Evolutionary conservation across 2,113 vertebrate species (phyloP).

Genomic region (Boleophthalmus pectinirostris): DNA sequence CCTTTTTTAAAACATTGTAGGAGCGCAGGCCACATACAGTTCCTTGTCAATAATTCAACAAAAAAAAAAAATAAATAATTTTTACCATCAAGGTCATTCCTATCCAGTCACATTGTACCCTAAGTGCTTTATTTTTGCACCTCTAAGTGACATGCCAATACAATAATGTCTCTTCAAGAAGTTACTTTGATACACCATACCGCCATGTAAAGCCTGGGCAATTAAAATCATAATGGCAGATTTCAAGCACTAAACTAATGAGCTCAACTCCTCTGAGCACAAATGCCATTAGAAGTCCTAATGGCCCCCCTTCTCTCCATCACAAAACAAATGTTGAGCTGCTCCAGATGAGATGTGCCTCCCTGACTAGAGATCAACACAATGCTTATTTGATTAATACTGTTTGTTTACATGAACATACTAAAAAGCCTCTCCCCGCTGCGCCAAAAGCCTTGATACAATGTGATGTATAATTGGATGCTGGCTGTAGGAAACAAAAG

Average conservation of each 20-base stretch:
- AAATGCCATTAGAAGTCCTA: slow-evolving; percentile 69
- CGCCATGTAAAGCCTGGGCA: slow-evolving; percentile 51
- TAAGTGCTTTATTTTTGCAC: slow-evolving; percentile 23
- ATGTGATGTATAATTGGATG: slow-evolving; percentile 50
- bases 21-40: too few relatives aligned
- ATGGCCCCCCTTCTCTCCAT: slow-evolving; percentile 50
- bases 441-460: slow-evolving; percentile 34
- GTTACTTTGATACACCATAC: slow-evolving; percentile 50
- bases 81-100: background rate
- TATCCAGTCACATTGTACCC: background rate
- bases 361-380: slow-evolving; percentile 50
- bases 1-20: too few relatives aligned
- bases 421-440: slow-evolving; percentile 37
- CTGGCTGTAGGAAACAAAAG: slow-evolving; percentile 29
- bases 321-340: slow-evolving; percentile 64
- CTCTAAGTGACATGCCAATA: slow-evolving; percentile 11
- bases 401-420: slow-evolving; percentile 65
- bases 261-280: slow-evolving; percentile 66
- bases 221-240: slow-evolving; percentile 69
- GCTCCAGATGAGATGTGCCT: slow-evolving; percentile 54
- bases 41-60: too few relatives aligned
- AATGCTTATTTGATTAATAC: slow-evolving; percentile 61
- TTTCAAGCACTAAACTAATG: slow-evolving; percentile 69
- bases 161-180: slow-evolving; percentile 26
- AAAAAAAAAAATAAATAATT: background rate